phyloP scores from a whole-genome alignment of 2,888 invertebrate species.

The Acronicta alni region DNA sequence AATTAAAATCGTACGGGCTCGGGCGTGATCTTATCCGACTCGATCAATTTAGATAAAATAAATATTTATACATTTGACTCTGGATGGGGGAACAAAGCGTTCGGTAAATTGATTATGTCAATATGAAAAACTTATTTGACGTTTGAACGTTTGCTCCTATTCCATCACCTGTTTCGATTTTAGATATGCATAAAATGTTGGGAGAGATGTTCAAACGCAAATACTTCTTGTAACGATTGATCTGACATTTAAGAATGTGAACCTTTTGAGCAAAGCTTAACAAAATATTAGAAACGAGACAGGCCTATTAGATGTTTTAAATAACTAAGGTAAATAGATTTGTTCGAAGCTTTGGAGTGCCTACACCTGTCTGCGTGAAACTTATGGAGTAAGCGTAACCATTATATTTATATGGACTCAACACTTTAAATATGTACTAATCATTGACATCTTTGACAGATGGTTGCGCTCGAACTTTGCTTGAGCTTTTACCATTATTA shows the following conservation, averaged over 20 bases:
- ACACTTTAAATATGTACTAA: constrained; percentile 47
- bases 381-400: constrained; percentile 36
- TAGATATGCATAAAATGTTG: constrained; percentile 64
- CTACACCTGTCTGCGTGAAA: constrained; percentile 49
- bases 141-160: constrained; percentile 69
- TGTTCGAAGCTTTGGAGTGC: constrained; percentile 14
- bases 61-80: constrained; percentile 88
- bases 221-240: constrained; percentile 17
- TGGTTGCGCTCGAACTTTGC: constrained; percentile 35
- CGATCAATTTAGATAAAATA: constrained; percentile 90
- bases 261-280: constrained; percentile 22
- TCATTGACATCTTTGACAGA: constrained; percentile 56
- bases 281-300: constrained; percentile 32
- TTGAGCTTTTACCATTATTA: constrained; percentile 37
- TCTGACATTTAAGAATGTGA: constrained; percentile 25
- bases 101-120: constrained; percentile 87
- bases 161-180: constrained; percentile 78
- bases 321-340: constrained; percentile 40
- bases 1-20: constrained; percentile 86
- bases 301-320: constrained; percentile 32
- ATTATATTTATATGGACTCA: constrained; percentile 44
- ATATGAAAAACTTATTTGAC: constrained; percentile 76
- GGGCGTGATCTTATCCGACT: constrained; percentile 86
- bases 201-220: constrained; percentile 26
- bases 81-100: constrained; percentile 87